Evolutionary conservation across 2,888 invertebrate species (phyloP).

Genomic region (Tipula confusa): DNA sequence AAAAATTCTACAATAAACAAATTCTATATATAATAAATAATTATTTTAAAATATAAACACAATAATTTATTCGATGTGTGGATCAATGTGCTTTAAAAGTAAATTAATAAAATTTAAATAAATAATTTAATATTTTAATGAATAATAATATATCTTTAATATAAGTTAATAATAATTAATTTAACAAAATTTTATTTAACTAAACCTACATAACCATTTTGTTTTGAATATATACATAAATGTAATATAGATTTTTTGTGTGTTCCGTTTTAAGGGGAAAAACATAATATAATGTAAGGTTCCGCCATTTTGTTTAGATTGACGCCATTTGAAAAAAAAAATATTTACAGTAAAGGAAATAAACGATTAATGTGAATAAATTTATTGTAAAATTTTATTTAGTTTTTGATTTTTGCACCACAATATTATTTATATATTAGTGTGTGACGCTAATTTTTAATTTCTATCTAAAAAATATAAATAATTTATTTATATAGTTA

Average conservation of each 20-base stretch:
- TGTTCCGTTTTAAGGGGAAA: neutral
- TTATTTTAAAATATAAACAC: neutral
- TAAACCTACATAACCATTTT: slow-evolving; percentile 5
- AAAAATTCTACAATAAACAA: slow-evolving; percentile 20
- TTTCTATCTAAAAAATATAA: neutral
- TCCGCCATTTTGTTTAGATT: neutral
- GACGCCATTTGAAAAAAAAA: neutral
- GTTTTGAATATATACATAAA: neutral
- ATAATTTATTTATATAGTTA: neutral
- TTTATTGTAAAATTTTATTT: slow-evolving; percentile 13
- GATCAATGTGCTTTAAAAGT: neutral
- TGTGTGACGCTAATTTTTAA: neutral
- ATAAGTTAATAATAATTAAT: neutral
- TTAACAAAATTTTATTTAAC: slow-evolving; percentile 9
- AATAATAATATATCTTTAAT: neutral
- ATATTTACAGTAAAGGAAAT: neutral
- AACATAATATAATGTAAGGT: neutral
- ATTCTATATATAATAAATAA: neutral
- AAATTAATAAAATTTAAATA: neutral
- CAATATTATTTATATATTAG: neutral
- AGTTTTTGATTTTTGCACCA: neutral
- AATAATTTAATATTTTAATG: neutral
- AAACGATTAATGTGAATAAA: neutral
- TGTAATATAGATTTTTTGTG: neutral
- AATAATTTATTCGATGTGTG: slow-evolving; percentile 5